These are phyloP conservation scores for Haemorhous mexicanus DNA, from an alignment of 2,113 vertebrate genomes.

Conservation along the genomic window DNA sequence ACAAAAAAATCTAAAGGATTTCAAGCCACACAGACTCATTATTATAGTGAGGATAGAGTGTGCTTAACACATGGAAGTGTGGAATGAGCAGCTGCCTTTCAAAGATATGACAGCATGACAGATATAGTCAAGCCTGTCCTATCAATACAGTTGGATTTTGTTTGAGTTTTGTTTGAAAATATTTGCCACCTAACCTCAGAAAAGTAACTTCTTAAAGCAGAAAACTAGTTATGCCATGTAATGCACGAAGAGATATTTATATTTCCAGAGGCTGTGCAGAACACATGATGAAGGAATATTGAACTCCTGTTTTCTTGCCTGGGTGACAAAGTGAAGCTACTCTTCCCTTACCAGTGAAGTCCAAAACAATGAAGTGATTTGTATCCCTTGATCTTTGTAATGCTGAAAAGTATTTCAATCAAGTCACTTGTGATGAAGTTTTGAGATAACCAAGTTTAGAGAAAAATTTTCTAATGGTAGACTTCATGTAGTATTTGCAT, in stretches of 20 bases:
- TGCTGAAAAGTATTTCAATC: not conserved
- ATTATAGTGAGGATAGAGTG: not conserved
- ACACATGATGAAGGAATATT: not conserved
- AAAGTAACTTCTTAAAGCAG: not conserved
- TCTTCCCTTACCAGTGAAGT: not conserved
- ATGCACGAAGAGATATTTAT: not conserved
- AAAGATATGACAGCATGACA: not conserved
- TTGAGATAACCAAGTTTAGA: not conserved
- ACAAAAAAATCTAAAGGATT: conserved; percentile 17
- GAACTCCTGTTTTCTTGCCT: not conserved
- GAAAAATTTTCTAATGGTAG: not conserved
- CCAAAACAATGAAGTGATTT: not conserved
- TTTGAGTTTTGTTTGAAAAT: not conserved
- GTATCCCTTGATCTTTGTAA: not conserved
- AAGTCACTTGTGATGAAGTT: not conserved
- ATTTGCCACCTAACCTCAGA: not conserved
- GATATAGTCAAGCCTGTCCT: not conserved
- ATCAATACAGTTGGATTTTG: not conserved
- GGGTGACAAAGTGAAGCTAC: not conserved
- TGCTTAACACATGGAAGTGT: not conserved
- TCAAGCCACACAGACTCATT: not conserved
- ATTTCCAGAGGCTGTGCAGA: not conserved
- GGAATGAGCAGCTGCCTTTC: conserved; percentile 36
- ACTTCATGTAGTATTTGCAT: not conserved
- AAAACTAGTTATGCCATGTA: not conserved